Evolutionary conservation across 2,797 vertebrate species (phyloP).

Genomic region (Typhlichthys eigenmanni): DNA sequence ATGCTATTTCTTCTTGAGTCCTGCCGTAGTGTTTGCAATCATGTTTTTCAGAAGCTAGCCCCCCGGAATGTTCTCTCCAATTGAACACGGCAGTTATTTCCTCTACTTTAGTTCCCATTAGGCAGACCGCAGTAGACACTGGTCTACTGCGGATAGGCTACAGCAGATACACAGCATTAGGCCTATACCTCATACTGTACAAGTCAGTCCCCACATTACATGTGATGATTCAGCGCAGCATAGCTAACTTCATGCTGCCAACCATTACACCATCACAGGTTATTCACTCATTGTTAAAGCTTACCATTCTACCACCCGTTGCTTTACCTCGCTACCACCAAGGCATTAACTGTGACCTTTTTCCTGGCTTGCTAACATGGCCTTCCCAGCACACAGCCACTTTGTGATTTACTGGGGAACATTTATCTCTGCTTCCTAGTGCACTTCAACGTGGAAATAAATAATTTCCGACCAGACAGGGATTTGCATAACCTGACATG

Average conservation of each 20-base stretch:
- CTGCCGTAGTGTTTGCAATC: too few relatives aligned
- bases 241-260: constrained; percentile 48
- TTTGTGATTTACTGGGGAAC: constrained; percentile 55
- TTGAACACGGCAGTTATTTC: too few relatives aligned
- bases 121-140: background rate
- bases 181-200: background rate
- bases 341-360: constrained; percentile 36
- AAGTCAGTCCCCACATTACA: background rate
- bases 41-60: too few relatives aligned
- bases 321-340: constrained; percentile 64
- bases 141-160: background rate
- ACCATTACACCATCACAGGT: constrained; percentile 61
- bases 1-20: too few relatives aligned
- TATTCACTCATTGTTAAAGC: constrained; percentile 56
- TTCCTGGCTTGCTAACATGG: constrained; percentile 55
- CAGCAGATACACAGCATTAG: background rate
- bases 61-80: too few relatives aligned
- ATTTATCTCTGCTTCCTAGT: constrained; percentile 63
- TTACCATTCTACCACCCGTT: constrained; percentile 55
- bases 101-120: background rate
- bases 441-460: constrained; percentile 63
- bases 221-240: constrained; percentile 6
- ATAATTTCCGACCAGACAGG: constrained; percentile 60
- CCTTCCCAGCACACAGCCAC: constrained; percentile 70
- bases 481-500: constrained; percentile 17